phyloP scores from a whole-genome alignment of 2,888 invertebrate species.

The Dioctria rufipes region DNA sequence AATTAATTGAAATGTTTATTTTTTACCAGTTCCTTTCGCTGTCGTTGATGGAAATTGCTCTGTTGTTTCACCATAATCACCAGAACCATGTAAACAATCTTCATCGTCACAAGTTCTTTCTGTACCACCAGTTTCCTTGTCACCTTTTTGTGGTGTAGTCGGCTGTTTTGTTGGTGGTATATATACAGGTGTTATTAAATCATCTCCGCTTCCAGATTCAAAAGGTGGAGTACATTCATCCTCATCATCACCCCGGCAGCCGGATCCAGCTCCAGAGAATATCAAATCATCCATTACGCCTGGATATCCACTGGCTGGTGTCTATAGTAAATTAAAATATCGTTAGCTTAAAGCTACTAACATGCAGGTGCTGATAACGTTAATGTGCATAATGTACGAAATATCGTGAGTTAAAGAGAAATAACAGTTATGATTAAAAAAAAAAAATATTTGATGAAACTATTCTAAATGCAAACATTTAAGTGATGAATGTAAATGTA shows the following conservation, averaged over 20 bases:
- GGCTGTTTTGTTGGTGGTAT: slow-evolving; percentile 86
- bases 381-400: slow-evolving; percentile 44
- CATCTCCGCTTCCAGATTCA: slow-evolving; percentile 89
- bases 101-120: slow-evolving; percentile 85
- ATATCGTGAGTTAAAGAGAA: slow-evolving; percentile 40
- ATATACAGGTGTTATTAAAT: slow-evolving; percentile 93
- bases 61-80: slow-evolving; percentile 80
- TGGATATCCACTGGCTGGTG: slow-evolving; percentile 86
- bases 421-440: slow-evolving; percentile 28
- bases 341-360: slow-evolving; percentile 9
- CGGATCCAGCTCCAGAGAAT: slow-evolving; percentile 92
- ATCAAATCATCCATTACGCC: slow-evolving; percentile 89
- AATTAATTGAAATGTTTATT: neutral
- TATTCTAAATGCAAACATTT: slow-evolving; percentile 34
- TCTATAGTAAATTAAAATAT: slow-evolving; percentile 72
- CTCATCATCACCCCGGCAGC: slow-evolving; percentile 92
- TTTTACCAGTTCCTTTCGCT: slow-evolving; percentile 73
- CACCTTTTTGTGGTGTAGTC: slow-evolving; percentile 72
- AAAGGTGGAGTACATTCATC: slow-evolving; percentile 91
- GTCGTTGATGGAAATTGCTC: slow-evolving; percentile 76
- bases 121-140: slow-evolving; percentile 64
- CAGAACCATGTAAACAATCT: slow-evolving; percentile 88
- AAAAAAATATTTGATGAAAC: slow-evolving; percentile 19
- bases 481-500: slow-evolving; percentile 5
- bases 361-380: slow-evolving; percentile 17